Percentiles rank a stretch among this genome's conserved stretches.
These are phyloP conservation scores for Corydoras maculifer DNA, from an alignment of 2,113 vertebrate species.

Conservation along the genomic window DNA sequence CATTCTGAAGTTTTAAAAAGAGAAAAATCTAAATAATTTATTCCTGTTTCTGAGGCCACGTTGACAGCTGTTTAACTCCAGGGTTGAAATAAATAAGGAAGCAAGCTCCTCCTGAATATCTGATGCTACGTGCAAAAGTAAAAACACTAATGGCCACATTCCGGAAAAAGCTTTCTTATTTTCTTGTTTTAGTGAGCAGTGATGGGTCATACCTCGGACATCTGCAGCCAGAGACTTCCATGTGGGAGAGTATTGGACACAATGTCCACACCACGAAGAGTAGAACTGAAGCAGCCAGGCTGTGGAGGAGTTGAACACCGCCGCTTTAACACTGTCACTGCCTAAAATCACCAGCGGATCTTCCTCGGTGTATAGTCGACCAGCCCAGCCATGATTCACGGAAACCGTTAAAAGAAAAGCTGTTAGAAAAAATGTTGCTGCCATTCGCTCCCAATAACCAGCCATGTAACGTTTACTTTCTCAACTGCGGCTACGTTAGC, in stretches of 20 bases:
- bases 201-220: conserved; percentile 72
- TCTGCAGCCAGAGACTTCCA: conserved; percentile 84
- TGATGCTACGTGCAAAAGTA: neutral
- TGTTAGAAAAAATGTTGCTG: neutral
- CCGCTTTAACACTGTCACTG: conserved; percentile 60
- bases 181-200: neutral
- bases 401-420: conserved; percentile 35
- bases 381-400: conserved; percentile 35
- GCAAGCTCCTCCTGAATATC: neutral
- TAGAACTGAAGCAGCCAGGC: conserved; percentile 94
- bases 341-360: conserved; percentile 78
- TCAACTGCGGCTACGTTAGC: neutral
- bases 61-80: no score
- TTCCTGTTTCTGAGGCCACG: no score
- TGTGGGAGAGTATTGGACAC: conserved; percentile 84
- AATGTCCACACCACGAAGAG: conserved; percentile 93
- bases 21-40: no score
- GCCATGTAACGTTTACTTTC: neutral
- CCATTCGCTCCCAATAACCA: conserved; percentile 23
- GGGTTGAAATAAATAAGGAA: neutral
- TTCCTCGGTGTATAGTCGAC: conserved; percentile 71
- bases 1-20: no score
- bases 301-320: conserved; percentile 73
- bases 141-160: neutral
- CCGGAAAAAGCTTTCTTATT: neutral